Conservation (phyloP, 2,113 vertebrate genomes). For the Lathamus discolor region DNA sequence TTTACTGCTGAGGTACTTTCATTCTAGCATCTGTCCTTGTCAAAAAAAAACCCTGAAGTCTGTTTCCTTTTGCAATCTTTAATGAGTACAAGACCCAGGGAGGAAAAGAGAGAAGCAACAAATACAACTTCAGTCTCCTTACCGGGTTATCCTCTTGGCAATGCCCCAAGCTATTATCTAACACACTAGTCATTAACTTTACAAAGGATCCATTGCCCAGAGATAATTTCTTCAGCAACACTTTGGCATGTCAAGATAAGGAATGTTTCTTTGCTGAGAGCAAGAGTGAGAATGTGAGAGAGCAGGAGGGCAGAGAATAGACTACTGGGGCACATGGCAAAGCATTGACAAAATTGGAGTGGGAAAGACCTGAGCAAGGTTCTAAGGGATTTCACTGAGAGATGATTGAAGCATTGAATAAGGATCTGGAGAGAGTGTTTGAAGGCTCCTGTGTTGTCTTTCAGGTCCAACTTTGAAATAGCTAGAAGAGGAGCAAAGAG, state of each 20-base stretch:
- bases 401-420: background rate
- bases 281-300: slow-evolving; percentile 6
- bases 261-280: slow-evolving; percentile 39
- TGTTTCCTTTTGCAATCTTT: slow-evolving; percentile 24
- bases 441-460: background rate
- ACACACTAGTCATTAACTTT: slow-evolving; percentile 65
- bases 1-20: background rate
- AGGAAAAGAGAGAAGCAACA: slow-evolving; percentile 3
- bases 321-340: background rate
- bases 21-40: background rate
- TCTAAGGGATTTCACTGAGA: background rate
- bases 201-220: slow-evolving; percentile 65
- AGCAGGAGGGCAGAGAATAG: background rate
- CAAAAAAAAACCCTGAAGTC: background rate
- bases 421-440: background rate
- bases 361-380: background rate
- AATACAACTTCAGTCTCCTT: slow-evolving; percentile 1
- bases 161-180: slow-evolving; percentile 57
- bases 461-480: background rate
- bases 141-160: slow-evolving; percentile 54
- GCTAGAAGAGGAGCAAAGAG: background rate
- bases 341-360: background rate
- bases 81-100: background rate
- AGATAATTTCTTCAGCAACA: slow-evolving; percentile 72
- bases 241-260: slow-evolving; percentile 70